phyloP scores from a whole-genome alignment of 2,113 vertebrate genomes.

The Halcyon malimbica region DNA sequence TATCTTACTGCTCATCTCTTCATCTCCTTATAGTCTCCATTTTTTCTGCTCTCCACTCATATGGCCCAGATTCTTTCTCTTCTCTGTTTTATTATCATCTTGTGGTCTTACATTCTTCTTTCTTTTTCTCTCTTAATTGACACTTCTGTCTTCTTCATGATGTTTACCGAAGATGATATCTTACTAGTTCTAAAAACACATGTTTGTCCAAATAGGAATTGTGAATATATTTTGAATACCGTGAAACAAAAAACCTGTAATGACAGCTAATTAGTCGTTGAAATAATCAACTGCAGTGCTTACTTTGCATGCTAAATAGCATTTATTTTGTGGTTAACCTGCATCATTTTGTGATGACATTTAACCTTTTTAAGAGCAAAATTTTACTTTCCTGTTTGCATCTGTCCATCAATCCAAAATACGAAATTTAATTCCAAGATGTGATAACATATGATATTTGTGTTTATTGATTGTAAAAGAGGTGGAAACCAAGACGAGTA shows the following conservation, averaged over 20 bases:
- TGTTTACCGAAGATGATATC: neutral
- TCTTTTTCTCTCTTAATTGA: neutral
- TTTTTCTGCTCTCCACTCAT: neutral
- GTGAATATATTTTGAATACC: neutral
- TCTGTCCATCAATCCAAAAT: conserved; percentile 13
- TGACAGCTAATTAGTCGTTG: conserved; percentile 41
- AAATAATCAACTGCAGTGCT: conserved; percentile 10
- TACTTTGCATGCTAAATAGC: conserved; percentile 6
- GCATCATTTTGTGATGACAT: neutral
- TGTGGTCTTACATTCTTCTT: neutral
- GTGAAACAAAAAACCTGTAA: neutral
- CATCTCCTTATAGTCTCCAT: neutral
- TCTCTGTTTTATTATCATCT: neutral
- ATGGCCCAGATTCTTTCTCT: neutral
- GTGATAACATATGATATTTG: neutral
- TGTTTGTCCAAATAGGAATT: neutral
- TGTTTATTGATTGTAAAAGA: neutral
- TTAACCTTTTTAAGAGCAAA: neutral
- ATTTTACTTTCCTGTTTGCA: conserved; percentile 6
- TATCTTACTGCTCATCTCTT: neutral
- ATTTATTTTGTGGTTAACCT: neutral
- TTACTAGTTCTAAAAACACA: neutral
- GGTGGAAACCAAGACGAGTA: neutral
- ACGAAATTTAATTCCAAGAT: neutral
- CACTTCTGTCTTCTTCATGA: neutral